These are phyloP conservation scores for Centrocercus urophasianus DNA, from an alignment of 2,113 vertebrate species.

Conservation along the genomic window DNA sequence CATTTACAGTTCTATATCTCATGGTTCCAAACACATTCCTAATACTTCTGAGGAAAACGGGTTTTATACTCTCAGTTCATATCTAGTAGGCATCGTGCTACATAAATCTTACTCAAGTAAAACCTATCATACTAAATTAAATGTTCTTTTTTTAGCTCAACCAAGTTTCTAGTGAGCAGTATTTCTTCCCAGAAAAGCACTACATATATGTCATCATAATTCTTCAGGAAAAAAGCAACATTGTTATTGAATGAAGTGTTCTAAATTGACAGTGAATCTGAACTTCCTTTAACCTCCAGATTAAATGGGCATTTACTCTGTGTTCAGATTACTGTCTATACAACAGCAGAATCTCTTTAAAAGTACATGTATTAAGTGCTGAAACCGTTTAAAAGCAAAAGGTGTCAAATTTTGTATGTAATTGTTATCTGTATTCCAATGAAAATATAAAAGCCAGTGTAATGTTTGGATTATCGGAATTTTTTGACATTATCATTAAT, in stretches of 20 bases:
- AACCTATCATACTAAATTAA: constrained; percentile 31
- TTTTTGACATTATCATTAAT: not conserved
- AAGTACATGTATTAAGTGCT: not conserved
- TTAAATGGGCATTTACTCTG: not conserved
- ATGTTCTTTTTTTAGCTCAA: constrained; percentile 12
- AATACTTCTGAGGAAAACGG: not conserved
- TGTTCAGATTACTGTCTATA: not conserved
- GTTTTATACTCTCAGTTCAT: not conserved
- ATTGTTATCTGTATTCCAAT: not conserved
- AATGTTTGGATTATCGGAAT: not conserved
- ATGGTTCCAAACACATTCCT: not conserved
- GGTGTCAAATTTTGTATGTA: not conserved
- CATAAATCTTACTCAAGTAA: constrained; percentile 40
- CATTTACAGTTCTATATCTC: not conserved
- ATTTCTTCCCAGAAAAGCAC: constrained; percentile 17
- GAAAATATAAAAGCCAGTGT: not conserved
- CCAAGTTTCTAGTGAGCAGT: constrained; percentile 21
- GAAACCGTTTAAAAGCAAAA: not conserved
- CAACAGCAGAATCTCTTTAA: not conserved
- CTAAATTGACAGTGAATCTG: not conserved
- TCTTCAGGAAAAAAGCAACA: not conserved
- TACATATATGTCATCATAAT: constrained; percentile 46
- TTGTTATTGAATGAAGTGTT: not conserved
- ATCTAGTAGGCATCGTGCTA: not conserved
- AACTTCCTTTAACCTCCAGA: not conserved